phyloP scores from a whole-genome alignment of 2,888 invertebrate genomes.

The Hydraecia micacea region DNA sequence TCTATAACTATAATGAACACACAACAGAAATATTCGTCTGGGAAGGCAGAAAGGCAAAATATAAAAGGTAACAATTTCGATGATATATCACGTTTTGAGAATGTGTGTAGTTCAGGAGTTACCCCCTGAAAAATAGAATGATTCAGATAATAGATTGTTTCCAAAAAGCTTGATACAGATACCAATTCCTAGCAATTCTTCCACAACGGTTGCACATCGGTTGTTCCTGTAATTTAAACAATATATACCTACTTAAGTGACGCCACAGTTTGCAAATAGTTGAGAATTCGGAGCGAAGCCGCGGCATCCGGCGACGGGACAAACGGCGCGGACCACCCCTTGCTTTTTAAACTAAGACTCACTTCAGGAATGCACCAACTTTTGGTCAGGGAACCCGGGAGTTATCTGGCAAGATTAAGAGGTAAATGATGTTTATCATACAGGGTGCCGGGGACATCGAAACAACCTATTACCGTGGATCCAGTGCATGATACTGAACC shows the following conservation, averaged over 20 bases:
- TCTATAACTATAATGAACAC: neutral
- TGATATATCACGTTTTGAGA: neutral
- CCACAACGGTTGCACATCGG: slow-evolving; percentile 1
- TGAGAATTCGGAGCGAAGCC: slow-evolving; percentile 32
- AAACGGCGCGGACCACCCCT: slow-evolving; percentile 44
- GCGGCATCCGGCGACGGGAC: slow-evolving; percentile 42
- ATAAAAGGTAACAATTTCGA: neutral
- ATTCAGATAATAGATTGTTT: neutral
- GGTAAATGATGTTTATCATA: slow-evolving; percentile 4
- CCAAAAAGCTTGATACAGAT: neutral
- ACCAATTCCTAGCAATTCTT: neutral
- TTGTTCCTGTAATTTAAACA: neutral
- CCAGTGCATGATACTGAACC: no score
- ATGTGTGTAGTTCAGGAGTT: neutral
- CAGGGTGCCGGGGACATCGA: neutral
- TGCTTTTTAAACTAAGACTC: slow-evolving; percentile 50
- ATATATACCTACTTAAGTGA: slow-evolving; percentile 2
- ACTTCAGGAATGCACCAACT: slow-evolving; percentile 45
- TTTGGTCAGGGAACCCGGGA: slow-evolving; percentile 13
- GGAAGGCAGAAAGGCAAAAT: neutral
- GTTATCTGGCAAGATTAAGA: slow-evolving; percentile 17
- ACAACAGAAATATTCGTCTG: neutral
- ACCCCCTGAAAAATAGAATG: neutral
- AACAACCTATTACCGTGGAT: no score
- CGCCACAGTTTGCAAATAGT: slow-evolving; percentile 51